phyloP scores from a whole-genome alignment of 2,797 vertebrate species.

The Sebastes taczanowskii region DNA sequence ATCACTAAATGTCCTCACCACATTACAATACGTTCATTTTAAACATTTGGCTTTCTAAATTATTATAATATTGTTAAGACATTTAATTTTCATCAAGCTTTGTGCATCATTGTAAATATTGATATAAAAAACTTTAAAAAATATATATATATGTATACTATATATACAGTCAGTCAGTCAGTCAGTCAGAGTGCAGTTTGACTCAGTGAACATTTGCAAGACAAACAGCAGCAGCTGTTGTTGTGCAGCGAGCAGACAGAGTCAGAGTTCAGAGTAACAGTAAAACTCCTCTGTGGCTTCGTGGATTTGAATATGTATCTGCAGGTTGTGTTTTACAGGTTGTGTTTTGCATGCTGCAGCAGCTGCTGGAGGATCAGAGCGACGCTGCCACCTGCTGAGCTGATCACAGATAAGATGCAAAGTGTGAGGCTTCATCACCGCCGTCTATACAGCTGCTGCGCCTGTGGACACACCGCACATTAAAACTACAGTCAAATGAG shows the following conservation, averaged over 20 bases:
- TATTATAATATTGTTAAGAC: no score
- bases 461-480: not conserved
- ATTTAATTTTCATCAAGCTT: no score
- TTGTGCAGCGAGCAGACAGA: not conserved
- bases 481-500: not conserved
- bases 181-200: no score
- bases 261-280: not conserved
- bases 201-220: not conserved
- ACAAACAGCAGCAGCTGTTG: not conserved
- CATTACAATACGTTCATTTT: no score
- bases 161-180: no score
- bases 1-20: no score
- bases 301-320: not conserved
- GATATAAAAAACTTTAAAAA: no score
- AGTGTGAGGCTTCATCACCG: not conserved
- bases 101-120: no score
- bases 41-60: no score
- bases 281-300: not conserved
- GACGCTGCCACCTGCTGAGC: not conserved
- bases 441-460: not conserved
- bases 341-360: slow-evolving; percentile 2
- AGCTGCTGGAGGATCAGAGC: not conserved
- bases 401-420: slow-evolving; percentile 26
- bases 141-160: no score
- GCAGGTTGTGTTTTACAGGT: no score